Evolutionary conservation across 1,140 invertebrate genomes (phyloP), one percentile per base, ranked within the genome.

Genomic region (Hyposmocoma kahamanoa): DNA sequence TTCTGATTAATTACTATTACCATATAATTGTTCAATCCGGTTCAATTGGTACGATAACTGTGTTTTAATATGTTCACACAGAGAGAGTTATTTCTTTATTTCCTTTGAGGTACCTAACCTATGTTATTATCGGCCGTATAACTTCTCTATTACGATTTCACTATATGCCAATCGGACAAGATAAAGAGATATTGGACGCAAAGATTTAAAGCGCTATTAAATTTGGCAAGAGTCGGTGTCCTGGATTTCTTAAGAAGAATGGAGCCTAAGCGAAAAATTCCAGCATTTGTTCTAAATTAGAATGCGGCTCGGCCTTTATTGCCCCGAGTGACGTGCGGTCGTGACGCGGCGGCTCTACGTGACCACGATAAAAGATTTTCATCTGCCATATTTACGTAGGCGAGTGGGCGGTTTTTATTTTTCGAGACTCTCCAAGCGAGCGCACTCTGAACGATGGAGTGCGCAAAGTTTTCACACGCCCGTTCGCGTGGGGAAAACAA

Each of bases 311-410:
- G 71, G 63, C 75, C 72, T 83, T 83, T 84, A 84, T 81, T 72
- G 72, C 67, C 65, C 61, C 62, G 70, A 82, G 79, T 83, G 81
- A 81, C 74, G 75, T 56, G 70, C 75, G 77, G 60, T 83, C 82
- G 82, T 85, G 82, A 83, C 74, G 76, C 76, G 67, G 74, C 71
- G 53, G 58, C 59, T 67, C 72, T 83, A 84, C 81, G 81, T 84
- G 81, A 84, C 81, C 76, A 72, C 71, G 81, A 84, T 84, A 84
- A 84, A 81, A 84, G 81, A 84, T 84, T 80, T 81, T 76, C 79
- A 84, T 84, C 81, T 83, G 79, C 78, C 77, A 81, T 84, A 83
- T 84, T 84, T 84, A 84, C 78, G 71, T 70, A 66, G 81, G 66
- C 63, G 78, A 84, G 81, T 82, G 81, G 78, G 81, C 72, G 78